Conservation (phyloP, 2,888 invertebrate genomes). For the Tetheella fluctuosa region DNA sequence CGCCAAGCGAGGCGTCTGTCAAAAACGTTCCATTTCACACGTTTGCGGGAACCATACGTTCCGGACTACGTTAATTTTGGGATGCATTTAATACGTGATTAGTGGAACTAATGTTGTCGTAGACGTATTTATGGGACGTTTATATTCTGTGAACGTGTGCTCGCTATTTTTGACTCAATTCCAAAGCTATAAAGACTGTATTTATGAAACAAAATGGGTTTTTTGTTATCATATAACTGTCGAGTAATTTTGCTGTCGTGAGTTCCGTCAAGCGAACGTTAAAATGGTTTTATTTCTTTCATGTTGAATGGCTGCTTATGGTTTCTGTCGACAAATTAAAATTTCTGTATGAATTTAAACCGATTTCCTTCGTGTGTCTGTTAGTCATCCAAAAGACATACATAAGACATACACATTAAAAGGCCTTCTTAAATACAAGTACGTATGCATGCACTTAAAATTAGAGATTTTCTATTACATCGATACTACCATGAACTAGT, state of each 20-base stretch:
- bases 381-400: too few relatives aligned
- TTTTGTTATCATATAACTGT: slow-evolving; percentile 34
- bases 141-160: slow-evolving; percentile 39
- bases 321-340: slow-evolving; percentile 32
- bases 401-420: background rate
- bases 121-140: slow-evolving; percentile 59
- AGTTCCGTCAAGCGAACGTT: slow-evolving; percentile 18
- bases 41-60: slow-evolving; percentile 24
- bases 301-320: slow-evolving; percentile 27
- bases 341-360: slow-evolving; percentile 14
- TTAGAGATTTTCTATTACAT: too few relatives aligned
- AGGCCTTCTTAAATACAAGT: background rate
- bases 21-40: slow-evolving; percentile 48
- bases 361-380: slow-evolving; percentile 11
- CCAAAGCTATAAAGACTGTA: slow-evolving; percentile 34
- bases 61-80: slow-evolving; percentile 44
- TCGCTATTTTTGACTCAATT: slow-evolving; percentile 42
- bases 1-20: slow-evolving; percentile 56
- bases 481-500: background rate
- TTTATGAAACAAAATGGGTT: slow-evolving; percentile 25
- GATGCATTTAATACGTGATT: slow-evolving; percentile 61
- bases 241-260: slow-evolving; percentile 42
- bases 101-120: slow-evolving; percentile 53
- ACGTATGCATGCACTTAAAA: too few relatives aligned
- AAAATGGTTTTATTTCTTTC: slow-evolving; percentile 21